A percentile compares a stretch with the other conserved stretches of the same genome.
These are phyloP conservation scores for Caenorhabditis sp. DNA, from an alignment of 2,888 invertebrate genomes.

Conservation along the genomic window DNA sequence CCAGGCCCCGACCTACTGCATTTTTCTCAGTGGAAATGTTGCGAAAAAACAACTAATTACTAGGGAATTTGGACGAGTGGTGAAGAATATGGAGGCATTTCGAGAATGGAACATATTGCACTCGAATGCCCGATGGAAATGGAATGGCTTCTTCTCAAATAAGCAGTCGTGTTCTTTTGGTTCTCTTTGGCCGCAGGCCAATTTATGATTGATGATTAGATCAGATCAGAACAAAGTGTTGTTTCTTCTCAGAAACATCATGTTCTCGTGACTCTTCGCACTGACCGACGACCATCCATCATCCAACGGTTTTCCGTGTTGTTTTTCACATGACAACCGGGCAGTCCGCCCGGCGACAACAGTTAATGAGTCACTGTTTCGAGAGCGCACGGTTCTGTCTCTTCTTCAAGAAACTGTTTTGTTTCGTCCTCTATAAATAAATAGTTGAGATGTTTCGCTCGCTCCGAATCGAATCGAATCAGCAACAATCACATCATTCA, in stretches of 20 bases:
- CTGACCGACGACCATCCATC: constrained; percentile 56
- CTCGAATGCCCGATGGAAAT: not conserved
- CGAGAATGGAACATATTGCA: constrained; percentile 1
- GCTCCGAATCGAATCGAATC: not conserved
- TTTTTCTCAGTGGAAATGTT: constrained; percentile 26
- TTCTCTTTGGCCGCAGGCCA: not conserved
- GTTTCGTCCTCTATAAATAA: constrained; percentile 6
- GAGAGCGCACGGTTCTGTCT: constrained; percentile 16
- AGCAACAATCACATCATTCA: constrained; percentile 18
- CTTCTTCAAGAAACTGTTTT: not conserved
- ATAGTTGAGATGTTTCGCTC: constrained; percentile 9
- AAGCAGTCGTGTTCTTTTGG: too few relatives aligned
- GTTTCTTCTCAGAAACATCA: constrained; percentile 18
- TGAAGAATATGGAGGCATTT: not conserved
- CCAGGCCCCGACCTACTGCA: constrained; percentile 23
- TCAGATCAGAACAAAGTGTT: not conserved
- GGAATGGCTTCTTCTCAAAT: too few relatives aligned
- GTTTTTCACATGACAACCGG: constrained; percentile 31
- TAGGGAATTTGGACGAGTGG: not conserved
- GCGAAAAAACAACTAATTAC: constrained; percentile 56
- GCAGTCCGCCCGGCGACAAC: constrained; percentile 14
- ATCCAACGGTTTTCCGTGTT: constrained; percentile 25
- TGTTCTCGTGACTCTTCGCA: constrained; percentile 36
- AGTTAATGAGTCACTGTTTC: constrained; percentile 18
- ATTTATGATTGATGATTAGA: constrained; percentile 39